A percentile compares a stretch with the other conserved stretches of the same genome.
Evolutionary conservation across 37 sponge, comb jelly and placozoan genomes (phyloP).

Genomic region (Bolinopsis microptera): DNA sequence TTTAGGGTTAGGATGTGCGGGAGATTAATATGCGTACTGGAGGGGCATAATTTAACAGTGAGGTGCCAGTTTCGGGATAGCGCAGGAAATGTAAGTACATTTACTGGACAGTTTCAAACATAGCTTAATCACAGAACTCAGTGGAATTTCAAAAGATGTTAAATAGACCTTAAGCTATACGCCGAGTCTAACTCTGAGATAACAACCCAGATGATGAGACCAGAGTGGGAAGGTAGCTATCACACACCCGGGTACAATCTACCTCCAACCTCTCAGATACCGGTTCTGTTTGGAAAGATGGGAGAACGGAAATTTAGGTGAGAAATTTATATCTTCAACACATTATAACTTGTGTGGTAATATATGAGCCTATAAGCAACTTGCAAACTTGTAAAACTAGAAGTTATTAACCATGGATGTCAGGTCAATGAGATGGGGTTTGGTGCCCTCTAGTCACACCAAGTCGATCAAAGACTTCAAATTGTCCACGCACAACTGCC

Average conservation of each 20-base stretch:
- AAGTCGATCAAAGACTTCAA: constrained; percentile 37
- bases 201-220: neutral
- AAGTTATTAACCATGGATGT: neutral
- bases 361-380: neutral
- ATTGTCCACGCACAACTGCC: constrained; percentile 49
- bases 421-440: constrained; percentile 65
- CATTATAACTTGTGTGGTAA: neutral
- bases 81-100: neutral
- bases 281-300: constrained; percentile 34
- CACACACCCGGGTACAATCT: constrained; percentile 40
- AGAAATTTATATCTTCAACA: neutral
- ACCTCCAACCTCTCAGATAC: constrained; percentile 21
- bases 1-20: constrained; percentile 13
- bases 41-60: neutral
- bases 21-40: neutral
- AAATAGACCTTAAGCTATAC: no score
- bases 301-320: constrained; percentile 31
- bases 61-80: constrained; percentile 10
- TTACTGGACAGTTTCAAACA: neutral
- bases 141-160: no score
- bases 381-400: neutral
- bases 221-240: constrained; percentile 30
- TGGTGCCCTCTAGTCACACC: constrained; percentile 39
- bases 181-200: no score
- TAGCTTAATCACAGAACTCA: no score